Evolutionary conservation across 2,113 vertebrate species (phyloP).

Genomic region (Jaculus jaculus): DNA sequence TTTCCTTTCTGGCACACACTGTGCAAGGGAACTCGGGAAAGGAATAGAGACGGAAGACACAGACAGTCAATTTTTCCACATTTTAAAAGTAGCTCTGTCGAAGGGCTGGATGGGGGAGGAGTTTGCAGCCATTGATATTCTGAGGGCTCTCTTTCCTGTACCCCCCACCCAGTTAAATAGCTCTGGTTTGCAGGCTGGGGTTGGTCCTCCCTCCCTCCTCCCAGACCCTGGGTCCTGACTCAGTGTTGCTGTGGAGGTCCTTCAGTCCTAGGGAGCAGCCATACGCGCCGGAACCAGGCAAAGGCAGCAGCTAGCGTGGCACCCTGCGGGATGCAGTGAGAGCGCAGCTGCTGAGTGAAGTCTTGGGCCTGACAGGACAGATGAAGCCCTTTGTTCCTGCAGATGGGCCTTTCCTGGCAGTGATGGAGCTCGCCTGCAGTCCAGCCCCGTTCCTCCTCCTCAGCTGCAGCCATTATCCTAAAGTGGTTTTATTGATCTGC

Average conservation of each 20-base stretch:
- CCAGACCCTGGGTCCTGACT: neutral
- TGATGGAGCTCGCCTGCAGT: conserved; percentile 79
- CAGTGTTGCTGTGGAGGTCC: neutral
- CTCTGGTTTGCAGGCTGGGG: neutral
- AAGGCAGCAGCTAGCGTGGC: neutral
- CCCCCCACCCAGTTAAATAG: neutral
- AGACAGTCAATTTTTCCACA: neutral
- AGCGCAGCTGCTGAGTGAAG: neutral
- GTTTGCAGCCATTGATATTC: neutral
- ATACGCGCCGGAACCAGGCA: neutral
- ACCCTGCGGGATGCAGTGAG: accelerated
- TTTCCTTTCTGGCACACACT: conserved; percentile 25
- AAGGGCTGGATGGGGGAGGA: neutral
- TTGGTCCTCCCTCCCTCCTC: neutral
- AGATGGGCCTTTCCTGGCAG: conserved; percentile 85
- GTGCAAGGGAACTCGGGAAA: neutral
- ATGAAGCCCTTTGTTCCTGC: conserved; percentile 78
- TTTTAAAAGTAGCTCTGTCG: conserved; percentile 6
- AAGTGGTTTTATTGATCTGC: conserved; percentile 91
- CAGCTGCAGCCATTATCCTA: conserved; percentile 86
- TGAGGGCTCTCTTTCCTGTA: neutral
- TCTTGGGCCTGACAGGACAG: neutral
- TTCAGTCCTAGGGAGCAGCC: neutral
- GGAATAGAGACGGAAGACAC: conserved; percentile 37
- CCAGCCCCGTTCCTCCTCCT: conserved; percentile 76